Evolutionary conservation across 2,113 vertebrate species (phyloP).

Genomic region (Macquaria ambigua): DNA sequence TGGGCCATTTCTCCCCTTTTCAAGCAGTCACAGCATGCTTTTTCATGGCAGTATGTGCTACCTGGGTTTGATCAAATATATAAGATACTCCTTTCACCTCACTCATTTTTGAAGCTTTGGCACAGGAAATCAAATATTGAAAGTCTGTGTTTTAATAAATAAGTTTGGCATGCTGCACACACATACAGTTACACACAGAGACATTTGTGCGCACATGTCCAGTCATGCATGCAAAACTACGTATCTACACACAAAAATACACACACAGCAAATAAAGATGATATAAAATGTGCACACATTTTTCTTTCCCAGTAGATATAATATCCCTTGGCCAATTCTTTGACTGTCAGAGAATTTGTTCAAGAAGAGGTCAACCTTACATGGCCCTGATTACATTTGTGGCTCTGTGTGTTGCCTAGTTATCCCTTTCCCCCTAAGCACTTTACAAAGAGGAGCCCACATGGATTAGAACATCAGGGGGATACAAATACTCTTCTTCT

Average conservation of each 20-base stretch:
- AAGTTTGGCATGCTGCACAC: conserved; percentile 20
- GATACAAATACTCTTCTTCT: background rate
- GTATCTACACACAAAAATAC: conserved; percentile 5
- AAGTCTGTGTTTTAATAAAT: conserved; percentile 47
- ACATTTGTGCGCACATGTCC: background rate
- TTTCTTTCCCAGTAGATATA: background rate
- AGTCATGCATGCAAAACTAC: conserved; percentile 12
- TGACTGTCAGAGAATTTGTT: conserved; percentile 8
- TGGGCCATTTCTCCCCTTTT: background rate
- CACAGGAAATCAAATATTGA: conserved; percentile 68
- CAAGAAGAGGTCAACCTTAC: background rate
- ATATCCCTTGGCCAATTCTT: background rate
- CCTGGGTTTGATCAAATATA: conserved; percentile 68
- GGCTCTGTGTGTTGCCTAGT: conserved; percentile 11
- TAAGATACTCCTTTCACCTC: conserved; percentile 48
- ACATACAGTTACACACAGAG: conserved; percentile 12
- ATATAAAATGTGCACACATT: background rate
- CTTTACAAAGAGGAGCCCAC: conserved; percentile 16
- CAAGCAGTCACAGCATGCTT: background rate
- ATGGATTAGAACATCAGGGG: conserved; percentile 21
- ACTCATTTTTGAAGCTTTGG: conserved; percentile 44
- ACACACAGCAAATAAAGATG: background rate
- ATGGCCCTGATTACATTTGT: conserved; percentile 11
- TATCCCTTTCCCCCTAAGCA: conserved; percentile 9
- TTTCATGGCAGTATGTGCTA: conserved; percentile 29